Evolutionary conservation across 2,113 vertebrate genomes (phyloP).

Genomic region (Lipotes vexillifer): DNA sequence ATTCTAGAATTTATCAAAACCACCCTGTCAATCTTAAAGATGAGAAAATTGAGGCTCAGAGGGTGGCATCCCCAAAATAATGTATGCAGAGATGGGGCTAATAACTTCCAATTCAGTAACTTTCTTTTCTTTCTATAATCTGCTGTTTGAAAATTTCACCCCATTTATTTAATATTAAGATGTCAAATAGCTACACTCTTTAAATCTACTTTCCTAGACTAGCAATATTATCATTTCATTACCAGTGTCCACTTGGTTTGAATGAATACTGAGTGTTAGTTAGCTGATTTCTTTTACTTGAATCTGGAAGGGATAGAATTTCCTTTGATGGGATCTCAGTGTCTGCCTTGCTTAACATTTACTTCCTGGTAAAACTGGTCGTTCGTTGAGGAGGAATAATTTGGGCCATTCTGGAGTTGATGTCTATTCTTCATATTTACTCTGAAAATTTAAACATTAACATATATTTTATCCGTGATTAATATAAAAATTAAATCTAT

Average conservation of each 20-base stretch:
- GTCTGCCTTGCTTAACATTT: neutral
- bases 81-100: neutral
- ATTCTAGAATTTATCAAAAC: neutral
- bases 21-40: neutral
- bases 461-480: neutral
- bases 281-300: conserved; percentile 38
- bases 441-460: neutral
- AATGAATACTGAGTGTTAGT: conserved; percentile 40
- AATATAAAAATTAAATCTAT: neutral
- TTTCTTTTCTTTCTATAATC: neutral
- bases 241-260: conserved; percentile 70
- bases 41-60: neutral
- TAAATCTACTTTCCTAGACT: conserved; percentile 30
- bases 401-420: neutral
- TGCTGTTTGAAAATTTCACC: neutral
- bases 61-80: neutral
- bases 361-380: neutral
- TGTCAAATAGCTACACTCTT: neutral
- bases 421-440: neutral
- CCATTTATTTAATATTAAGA: neutral
- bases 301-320: conserved; percentile 65
- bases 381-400: neutral
- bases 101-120: neutral
- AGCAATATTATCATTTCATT: conserved; percentile 65
- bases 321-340: conserved; percentile 21